Conservation (phyloP, 2,888 invertebrate genomes). For the Tillus elongatus region DNA sequence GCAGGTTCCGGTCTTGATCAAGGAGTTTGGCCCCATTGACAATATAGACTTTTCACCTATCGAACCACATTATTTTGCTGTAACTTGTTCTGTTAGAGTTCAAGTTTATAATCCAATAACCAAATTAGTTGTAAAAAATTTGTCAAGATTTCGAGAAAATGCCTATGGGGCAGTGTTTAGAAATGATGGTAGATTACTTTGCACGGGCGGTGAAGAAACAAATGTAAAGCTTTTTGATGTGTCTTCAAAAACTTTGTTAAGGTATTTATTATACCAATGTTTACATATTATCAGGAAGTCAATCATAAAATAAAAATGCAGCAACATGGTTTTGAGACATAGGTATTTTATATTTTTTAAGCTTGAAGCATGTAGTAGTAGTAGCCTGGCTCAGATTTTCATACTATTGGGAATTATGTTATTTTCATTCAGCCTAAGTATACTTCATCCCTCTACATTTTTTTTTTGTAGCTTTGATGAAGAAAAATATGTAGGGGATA, state of each 20-base stretch:
- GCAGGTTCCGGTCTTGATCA: slow-evolving; percentile 75
- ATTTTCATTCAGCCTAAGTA: no score
- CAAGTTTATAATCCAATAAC: slow-evolving; percentile 80
- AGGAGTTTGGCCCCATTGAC: slow-evolving; percentile 89
- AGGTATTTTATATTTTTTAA: no score
- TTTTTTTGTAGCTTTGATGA: no score
- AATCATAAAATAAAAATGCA: no score
- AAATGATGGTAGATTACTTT: slow-evolving; percentile 70
- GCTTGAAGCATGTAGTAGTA: no score
- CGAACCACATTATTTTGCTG: slow-evolving; percentile 84
- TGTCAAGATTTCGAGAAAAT: slow-evolving; percentile 71
- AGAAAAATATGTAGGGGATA: no score
- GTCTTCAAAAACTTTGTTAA: slow-evolving; percentile 66
- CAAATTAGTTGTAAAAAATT: slow-evolving; percentile 69
- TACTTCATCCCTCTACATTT: no score
- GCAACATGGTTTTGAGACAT: no score
- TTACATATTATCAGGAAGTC: no score
- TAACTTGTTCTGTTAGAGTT: slow-evolving; percentile 84
- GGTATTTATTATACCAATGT: slow-evolving; percentile 25
- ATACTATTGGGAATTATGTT: no score
- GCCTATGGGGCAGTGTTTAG: slow-evolving; percentile 82
- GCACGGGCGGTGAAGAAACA: slow-evolving; percentile 85
- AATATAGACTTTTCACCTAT: slow-evolving; percentile 83
- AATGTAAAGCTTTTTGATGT: slow-evolving; percentile 83
- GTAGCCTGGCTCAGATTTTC: no score